phyloP scores from a whole-genome alignment of 2,888 invertebrate species.

The Xestia rhomboidea region DNA sequence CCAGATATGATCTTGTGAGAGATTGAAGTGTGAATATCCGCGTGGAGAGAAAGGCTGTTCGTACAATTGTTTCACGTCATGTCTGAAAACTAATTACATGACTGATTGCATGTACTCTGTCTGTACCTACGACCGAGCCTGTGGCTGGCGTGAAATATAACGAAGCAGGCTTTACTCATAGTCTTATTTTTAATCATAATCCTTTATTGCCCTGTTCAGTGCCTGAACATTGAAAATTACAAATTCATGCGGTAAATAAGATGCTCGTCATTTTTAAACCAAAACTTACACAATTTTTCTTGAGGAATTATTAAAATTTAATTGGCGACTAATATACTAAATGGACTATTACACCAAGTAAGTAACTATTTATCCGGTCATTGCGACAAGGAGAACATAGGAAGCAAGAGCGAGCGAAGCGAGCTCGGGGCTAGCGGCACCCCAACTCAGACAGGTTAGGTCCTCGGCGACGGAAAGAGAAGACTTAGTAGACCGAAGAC shows the following conservation, averaged over 20 bases:
- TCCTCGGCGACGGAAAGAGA: no score
- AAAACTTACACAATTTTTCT: not conserved
- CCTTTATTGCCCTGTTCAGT: not conserved
- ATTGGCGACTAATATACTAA: no score
- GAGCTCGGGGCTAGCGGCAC: no score
- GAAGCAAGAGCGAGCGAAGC: no score
- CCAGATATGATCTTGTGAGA: slow-evolving; percentile 8
- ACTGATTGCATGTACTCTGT: slow-evolving; percentile 39
- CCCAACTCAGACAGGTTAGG: no score
- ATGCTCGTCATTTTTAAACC: not conserved
- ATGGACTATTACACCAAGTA: no score
- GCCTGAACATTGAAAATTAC: no score
- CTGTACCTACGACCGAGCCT: not conserved
- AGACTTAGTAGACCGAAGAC: no score
- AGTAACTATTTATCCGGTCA: no score
- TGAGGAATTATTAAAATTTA: no score
- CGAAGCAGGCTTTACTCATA: not conserved
- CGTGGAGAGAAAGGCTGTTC: slow-evolving; percentile 38
- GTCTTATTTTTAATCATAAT: slow-evolving; percentile 23
- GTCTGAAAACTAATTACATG: slow-evolving; percentile 45
- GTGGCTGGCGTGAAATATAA: slow-evolving; percentile 13
- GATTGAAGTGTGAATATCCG: slow-evolving; percentile 28
- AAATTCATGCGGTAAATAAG: not conserved
- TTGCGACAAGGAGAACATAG: no score
- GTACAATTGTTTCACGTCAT: slow-evolving; percentile 8